Evolutionary conservation across 1,140 invertebrate genomes (phyloP).

Genomic region (Brachionus plicatilis): DNA sequence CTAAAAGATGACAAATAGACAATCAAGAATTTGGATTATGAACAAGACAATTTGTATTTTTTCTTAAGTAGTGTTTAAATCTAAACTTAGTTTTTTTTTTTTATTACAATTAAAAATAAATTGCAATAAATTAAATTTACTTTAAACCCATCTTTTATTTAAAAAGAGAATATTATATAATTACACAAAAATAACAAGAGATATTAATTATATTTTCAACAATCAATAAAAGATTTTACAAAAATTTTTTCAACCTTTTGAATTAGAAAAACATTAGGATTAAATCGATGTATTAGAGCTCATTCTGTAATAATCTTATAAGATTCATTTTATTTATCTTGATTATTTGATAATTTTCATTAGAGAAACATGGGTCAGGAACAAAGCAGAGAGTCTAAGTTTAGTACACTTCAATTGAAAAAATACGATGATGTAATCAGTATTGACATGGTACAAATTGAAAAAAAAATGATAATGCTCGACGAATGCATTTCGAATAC

Average conservation of each 20-base stretch:
- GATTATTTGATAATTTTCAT: neutral
- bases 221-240: neutral
- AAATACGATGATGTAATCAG: neutral
- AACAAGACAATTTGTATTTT: neutral
- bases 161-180: neutral
- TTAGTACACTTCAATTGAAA: neutral
- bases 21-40: neutral
- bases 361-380: neutral
- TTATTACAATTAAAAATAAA: neutral
- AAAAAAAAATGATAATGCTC: neutral
- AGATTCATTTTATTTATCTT: neutral
- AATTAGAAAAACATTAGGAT: neutral
- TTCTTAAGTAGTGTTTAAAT: neutral
- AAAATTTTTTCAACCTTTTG: neutral
- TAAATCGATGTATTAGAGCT: neutral
- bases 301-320: neutral
- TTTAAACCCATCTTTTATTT: neutral
- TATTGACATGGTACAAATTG: neutral
- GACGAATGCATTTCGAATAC: neutral
- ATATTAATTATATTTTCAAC: neutral
- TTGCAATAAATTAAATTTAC: constrained; percentile 2
- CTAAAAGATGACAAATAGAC: constrained; percentile 29
- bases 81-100: neutral
- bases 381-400: neutral
- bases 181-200: neutral